Base-by-base conservation (phyloP, 2,888 invertebrate species). In the Trichogramma evanescens region DNA sequence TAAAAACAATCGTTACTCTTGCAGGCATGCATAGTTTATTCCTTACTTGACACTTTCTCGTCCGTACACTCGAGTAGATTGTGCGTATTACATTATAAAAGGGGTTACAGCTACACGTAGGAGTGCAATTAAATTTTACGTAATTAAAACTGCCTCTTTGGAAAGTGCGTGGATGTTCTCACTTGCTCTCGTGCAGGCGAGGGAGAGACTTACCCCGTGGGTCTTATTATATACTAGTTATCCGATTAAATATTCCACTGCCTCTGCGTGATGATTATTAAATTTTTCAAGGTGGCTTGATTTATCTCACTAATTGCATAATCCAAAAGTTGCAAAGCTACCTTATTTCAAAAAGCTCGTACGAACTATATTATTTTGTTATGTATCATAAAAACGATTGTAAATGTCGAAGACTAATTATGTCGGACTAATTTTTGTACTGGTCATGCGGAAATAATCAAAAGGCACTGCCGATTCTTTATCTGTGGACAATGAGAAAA, bases 51-150 rank as follows among this genome's bases (percentile, higher is more conserved):
- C 54, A 55, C 51, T 60, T 59, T 63, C 57, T 26, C 26, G 26
- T 26, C 26, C 26, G 56, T 55, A 50, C 55, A 58, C 48, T 54
- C 50, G 26, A 56, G 55, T 9, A 9, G 46, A 26, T 42, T 26
- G n/a, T 10, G 50, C 10, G 42, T 26, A 26, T 26, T 26, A 26
- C 26, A 26, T 26, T 26, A 26, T 26, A 26, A 26, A 63, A 60
- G 38, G 60, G 58, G 53, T 54, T 56, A 59, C 48, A 62, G 26
- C 26, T 26, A 26, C 26, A 26, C 26, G 26, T 26, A 26, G 52
- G 57, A 57, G 51, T 54, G 57, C 63, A 62, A 64, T 64, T 64
- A 61, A 64, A 64, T 61, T 62, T 59, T 55, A 48, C 59, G 64
- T 59, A 64, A 64, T 64, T 64, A 62, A 64, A 64, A 59, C 54